phyloP scores from a whole-genome alignment of 2,888 invertebrate genomes.

The Leucophenga maculata region DNA sequence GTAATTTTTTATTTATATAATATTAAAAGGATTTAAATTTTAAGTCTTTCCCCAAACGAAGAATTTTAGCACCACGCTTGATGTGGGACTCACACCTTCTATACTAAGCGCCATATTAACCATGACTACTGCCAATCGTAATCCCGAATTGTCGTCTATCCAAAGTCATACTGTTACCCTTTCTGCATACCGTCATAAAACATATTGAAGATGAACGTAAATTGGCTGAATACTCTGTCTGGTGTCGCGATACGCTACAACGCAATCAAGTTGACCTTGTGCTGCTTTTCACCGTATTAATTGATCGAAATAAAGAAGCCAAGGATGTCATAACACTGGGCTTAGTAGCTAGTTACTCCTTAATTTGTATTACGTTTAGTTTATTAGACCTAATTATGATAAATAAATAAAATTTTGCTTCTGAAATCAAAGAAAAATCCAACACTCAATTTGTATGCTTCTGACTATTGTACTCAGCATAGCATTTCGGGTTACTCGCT shows the following conservation, averaged over 20 bases:
- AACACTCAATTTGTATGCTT: slow-evolving; percentile 56
- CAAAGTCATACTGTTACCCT: slow-evolving; percentile 63
- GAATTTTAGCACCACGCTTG: slow-evolving; percentile 75
- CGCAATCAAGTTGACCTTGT: slow-evolving; percentile 61
- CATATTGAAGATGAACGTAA: slow-evolving; percentile 73
- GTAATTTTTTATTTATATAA: too few species aligned
- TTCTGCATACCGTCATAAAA: slow-evolving; percentile 66
- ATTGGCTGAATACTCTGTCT: slow-evolving; percentile 72
- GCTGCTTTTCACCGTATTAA: slow-evolving; percentile 66
- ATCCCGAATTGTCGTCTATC: slow-evolving; percentile 67
- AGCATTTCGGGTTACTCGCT: slow-evolving; percentile 70
- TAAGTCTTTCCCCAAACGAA: slow-evolving; percentile 58
- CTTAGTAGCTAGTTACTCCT: slow-evolving; percentile 74
- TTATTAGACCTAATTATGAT: too few species aligned
- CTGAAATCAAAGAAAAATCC: slow-evolving; percentile 70
- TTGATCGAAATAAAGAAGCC: slow-evolving; percentile 70
- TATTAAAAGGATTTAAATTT: too few species aligned
- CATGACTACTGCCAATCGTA: slow-evolving; percentile 70
- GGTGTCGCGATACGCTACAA: slow-evolving; percentile 74
- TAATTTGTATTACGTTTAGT: too few species aligned
- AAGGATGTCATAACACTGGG: slow-evolving; percentile 73
- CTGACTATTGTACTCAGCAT: slow-evolving; percentile 67
- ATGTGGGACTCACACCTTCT: slow-evolving; percentile 77
- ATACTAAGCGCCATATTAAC: slow-evolving; percentile 76
- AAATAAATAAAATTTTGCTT: too few species aligned